Conservation (phyloP, 2,797 vertebrate species). For the Myotis pilosus region DNA sequence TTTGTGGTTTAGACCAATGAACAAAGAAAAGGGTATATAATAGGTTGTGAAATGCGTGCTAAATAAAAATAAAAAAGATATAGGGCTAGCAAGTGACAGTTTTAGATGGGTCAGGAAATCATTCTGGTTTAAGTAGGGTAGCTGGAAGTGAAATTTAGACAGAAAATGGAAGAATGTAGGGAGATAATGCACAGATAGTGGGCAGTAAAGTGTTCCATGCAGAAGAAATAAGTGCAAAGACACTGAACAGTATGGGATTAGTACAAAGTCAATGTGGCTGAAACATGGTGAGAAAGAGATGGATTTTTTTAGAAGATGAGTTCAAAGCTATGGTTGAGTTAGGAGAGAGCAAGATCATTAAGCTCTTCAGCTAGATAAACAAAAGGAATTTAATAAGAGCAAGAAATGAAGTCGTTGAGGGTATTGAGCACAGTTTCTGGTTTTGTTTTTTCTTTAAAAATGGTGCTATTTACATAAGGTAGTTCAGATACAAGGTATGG, state of each 20-base stretch:
- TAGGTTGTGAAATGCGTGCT: not conserved
- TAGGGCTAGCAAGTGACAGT: not conserved
- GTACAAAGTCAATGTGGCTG: not conserved
- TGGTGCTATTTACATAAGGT: not conserved
- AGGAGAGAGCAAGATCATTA: not conserved
- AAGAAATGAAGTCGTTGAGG: not conserved
- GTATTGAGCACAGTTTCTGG: not conserved
- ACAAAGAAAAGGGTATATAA: not conserved
- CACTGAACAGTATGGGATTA: not conserved
- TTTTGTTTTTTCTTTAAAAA: not conserved
- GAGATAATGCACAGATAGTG: not conserved
- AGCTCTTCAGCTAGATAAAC: not conserved
- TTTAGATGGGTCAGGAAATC: not conserved
- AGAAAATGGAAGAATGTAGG: not conserved
- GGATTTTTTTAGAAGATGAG: too few relatives aligned
- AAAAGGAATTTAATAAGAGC: not conserved
- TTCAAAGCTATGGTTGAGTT: not conserved
- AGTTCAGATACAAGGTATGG: not conserved
- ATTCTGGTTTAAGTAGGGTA: not conserved
- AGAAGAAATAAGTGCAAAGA: not conserved
- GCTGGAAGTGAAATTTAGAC: not conserved
- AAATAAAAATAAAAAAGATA: not conserved
- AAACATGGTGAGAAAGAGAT: not conserved
- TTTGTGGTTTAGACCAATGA: not conserved
- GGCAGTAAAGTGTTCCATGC: not conserved